Percentiles rank a stretch among this genome's conserved stretches.
Conservation (phyloP, 2,113 vertebrate genomes). For the Jacana jacana region DNA sequence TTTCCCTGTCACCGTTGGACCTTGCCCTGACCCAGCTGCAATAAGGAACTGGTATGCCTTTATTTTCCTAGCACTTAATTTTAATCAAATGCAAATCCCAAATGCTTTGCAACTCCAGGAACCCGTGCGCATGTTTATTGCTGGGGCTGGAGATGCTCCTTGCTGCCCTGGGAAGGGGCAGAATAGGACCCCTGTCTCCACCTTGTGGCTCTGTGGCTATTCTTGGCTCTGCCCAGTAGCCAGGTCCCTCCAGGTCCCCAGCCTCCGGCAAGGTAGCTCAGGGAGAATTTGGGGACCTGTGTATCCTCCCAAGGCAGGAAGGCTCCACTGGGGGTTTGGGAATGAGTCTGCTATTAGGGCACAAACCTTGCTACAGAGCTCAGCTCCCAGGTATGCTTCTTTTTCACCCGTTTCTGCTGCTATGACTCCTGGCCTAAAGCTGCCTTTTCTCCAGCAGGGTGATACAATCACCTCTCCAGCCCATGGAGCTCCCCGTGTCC, state of each 20-base stretch:
- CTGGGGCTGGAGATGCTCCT: background rate
- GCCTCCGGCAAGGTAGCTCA: background rate
- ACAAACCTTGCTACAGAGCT: background rate
- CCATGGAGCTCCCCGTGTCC: background rate
- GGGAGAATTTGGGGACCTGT: background rate
- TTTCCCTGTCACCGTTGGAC: rapidly evolving
- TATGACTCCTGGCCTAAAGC: background rate
- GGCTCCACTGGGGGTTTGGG: rapidly evolving
- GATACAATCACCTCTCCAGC: background rate
- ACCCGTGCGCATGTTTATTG: background rate
- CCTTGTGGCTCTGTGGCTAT: rapidly evolving
- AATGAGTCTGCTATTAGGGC: background rate
- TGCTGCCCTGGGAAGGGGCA: background rate
- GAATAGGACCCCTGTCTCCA: background rate
- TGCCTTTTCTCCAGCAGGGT: background rate
- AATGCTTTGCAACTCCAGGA: background rate
- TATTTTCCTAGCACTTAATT: conserved; percentile 31
- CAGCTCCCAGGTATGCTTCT: background rate
- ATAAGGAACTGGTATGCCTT: background rate
- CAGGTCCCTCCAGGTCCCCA: background rate
- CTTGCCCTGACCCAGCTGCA: background rate
- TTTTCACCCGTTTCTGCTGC: background rate
- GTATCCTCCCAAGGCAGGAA: background rate
- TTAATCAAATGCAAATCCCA: conserved; percentile 18
- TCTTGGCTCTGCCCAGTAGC: background rate